Conservation (phyloP, 2,113 vertebrate species). For the Sclerurus mexicanus region DNA sequence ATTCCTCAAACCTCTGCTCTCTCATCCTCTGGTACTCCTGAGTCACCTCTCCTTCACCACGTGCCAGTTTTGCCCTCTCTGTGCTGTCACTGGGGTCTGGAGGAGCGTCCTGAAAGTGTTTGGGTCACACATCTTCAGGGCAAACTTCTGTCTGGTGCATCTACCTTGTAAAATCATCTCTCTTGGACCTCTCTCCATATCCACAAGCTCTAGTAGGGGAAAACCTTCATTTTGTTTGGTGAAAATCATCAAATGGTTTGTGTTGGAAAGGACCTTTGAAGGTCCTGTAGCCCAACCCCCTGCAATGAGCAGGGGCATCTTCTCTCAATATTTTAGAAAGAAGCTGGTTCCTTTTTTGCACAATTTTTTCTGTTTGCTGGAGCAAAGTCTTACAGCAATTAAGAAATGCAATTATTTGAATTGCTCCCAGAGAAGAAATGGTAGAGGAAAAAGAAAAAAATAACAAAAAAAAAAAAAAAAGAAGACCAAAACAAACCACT, state of each 20-base stretch:
- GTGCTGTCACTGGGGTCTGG: background rate
- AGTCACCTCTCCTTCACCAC: background rate
- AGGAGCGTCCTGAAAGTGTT: background rate
- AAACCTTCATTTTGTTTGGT: background rate
- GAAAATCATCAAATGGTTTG: background rate
- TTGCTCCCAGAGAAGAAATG: background rate
- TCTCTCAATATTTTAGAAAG: background rate
- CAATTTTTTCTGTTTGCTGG: background rate
- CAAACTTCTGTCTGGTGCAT: accelerated
- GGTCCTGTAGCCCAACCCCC: background rate
- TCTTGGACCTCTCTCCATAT: background rate
- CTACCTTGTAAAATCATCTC: background rate
- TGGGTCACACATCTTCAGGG: background rate
- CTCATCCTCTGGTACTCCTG: background rate
- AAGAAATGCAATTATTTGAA: background rate
- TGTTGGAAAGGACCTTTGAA: background rate
- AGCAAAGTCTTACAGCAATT: background rate
- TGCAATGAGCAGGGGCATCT: background rate
- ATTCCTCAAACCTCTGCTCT: background rate
- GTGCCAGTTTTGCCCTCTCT: background rate
- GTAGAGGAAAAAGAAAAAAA: background rate
- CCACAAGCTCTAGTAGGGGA: background rate
- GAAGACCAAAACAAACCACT: background rate
- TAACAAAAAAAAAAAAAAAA: background rate
- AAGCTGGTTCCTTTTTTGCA: background rate